Conservation (phyloP, 2,888 invertebrate genomes). For the Drosophila monieri region DNA sequence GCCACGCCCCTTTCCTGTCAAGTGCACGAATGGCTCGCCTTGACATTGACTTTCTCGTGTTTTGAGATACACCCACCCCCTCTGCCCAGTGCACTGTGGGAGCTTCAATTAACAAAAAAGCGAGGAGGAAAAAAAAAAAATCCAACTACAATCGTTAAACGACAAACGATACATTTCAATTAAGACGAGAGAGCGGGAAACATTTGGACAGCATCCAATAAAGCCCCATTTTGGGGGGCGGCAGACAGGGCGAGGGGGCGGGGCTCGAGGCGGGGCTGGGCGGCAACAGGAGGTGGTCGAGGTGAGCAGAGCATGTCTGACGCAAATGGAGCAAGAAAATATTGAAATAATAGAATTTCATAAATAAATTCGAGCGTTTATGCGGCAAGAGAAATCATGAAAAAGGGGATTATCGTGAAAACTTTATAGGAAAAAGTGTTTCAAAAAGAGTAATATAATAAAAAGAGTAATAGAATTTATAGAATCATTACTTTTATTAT, state of each 20-base stretch:
- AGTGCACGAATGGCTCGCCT: conserved; percentile 9
- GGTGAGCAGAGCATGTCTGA: conserved; percentile 26
- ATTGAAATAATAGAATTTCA: conserved; percentile 24
- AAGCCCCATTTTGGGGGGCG: conserved; percentile 14
- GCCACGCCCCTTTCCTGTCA: conserved; percentile 2
- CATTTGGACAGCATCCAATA: conserved; percentile 53
- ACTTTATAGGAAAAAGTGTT: too few species aligned
- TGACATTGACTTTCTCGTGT: conserved; percentile 32
- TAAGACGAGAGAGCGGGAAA: conserved; percentile 28
- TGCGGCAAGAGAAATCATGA: conserved; percentile 3
- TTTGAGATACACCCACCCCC: conserved; percentile 4
- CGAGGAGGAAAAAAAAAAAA: neutral
- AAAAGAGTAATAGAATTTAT: too few species aligned
- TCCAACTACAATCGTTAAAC: conserved; percentile 33
- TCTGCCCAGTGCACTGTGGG: neutral
- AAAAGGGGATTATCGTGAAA: neutral
- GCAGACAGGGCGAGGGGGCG: neutral
- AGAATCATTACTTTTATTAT: too few species aligned
- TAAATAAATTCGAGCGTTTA: conserved; percentile 2
- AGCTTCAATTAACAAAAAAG: conserved; percentile 26
- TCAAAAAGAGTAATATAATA: too few species aligned
- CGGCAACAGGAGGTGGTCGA: conserved; percentile 3
- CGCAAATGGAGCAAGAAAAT: conserved; percentile 44
- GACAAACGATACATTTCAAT: conserved; percentile 63
- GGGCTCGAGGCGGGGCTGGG: neutral